phyloP scores from a whole-genome alignment of 2,113 vertebrate genomes.

The Carassius carassius region DNA sequence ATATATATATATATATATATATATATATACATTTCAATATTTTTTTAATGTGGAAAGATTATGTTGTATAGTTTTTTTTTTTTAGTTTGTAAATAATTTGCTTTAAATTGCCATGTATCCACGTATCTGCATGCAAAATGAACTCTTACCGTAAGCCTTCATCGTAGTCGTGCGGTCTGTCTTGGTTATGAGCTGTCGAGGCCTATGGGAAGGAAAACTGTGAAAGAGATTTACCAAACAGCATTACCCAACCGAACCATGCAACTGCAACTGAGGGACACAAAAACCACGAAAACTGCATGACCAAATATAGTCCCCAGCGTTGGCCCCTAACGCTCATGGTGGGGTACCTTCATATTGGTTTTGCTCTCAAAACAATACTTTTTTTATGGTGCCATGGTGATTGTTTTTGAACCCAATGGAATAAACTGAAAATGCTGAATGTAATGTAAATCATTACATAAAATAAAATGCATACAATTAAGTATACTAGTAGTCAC shows the following conservation, averaged over 20 bases:
- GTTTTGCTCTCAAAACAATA: not conserved
- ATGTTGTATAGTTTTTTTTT: too few relatives aligned
- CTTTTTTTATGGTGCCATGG: not conserved
- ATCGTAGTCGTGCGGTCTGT: not conserved
- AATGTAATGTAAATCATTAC: not conserved
- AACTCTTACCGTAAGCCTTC: not conserved
- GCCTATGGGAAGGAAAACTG: not conserved
- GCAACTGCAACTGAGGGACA: not conserved
- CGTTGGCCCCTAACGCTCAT: not conserved
- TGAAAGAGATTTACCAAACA: conserved; percentile 2
- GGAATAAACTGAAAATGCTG: too few relatives aligned
- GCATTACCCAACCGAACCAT: not conserved
- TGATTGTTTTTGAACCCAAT: not conserved
- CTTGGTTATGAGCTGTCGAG: not conserved
- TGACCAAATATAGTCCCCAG: not conserved
- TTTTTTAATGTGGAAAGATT: too few relatives aligned
- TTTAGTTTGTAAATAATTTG: not conserved
- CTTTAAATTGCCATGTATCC: not conserved
- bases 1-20: too few relatives aligned
- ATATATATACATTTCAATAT: too few relatives aligned
- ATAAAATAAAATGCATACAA: not conserved
- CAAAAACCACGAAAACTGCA: too few relatives aligned
- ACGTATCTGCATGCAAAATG: not conserved
- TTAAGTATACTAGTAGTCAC: not conserved
- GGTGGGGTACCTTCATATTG: not conserved